phyloP scores from a whole-genome alignment of 1,140 invertebrate species.

The Anastrepha obliqua region DNA sequence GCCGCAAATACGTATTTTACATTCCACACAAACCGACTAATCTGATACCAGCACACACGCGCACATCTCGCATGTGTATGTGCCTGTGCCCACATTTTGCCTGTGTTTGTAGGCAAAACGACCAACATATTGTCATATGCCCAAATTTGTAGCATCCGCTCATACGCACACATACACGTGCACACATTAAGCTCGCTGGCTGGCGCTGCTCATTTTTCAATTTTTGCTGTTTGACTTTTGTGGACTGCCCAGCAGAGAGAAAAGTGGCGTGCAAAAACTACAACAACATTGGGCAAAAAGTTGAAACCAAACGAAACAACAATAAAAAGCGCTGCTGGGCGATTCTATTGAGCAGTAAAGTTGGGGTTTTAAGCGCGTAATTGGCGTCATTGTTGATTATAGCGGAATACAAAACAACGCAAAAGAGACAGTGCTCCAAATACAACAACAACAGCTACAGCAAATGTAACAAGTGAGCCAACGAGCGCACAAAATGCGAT shows the following conservation, averaged over 20 bases:
- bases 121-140: background rate
- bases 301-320: constrained; percentile 3
- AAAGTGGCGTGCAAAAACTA: background rate
- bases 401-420: background rate
- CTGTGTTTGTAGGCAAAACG: background rate
- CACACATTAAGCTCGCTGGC: too few relatives aligned
- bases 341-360: background rate
- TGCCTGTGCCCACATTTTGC: background rate
- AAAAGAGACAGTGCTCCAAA: background rate
- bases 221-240: background rate
- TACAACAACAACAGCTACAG: background rate
- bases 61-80: background rate
- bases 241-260: background rate
- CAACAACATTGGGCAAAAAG: background rate
- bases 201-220: background rate
- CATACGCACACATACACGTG: background rate
- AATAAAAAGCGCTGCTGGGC: background rate
- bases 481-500: background rate
- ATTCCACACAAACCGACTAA: background rate
- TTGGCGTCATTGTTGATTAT: background rate
- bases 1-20: background rate
- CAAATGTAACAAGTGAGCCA: background rate
- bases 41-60: background rate
- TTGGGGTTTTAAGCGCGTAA: background rate
- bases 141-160: constrained; percentile 47